Percentiles rank a stretch among this genome's conserved stretches.
phyloP scores from a whole-genome alignment of 1,140 invertebrate species.

The Sesamia nonagrioides region DNA sequence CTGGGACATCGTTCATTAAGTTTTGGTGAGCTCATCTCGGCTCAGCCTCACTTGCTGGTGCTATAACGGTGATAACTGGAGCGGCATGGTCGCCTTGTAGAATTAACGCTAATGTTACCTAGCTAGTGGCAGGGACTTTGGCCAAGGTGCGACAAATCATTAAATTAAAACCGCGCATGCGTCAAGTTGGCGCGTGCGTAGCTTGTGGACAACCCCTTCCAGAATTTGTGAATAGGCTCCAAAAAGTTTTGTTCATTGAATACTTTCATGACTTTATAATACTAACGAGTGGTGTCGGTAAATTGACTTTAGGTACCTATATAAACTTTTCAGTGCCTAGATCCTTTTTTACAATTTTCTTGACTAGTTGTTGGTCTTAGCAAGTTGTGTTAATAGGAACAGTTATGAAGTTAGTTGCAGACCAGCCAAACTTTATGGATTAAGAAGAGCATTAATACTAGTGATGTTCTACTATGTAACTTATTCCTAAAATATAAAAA shows the following conservation, averaged over 20 bases:
- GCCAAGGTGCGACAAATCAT: conserved; percentile 54
- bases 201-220: conserved; percentile 4
- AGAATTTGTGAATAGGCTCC: not conserved
- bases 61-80: conserved; percentile 25
- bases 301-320: no score
- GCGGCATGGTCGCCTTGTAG: conserved; percentile 7
- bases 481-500: no score
- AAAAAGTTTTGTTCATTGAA: not conserved
- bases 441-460: no score
- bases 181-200: conserved; percentile 55
- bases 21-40: conserved; percentile 80
- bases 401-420: no score
- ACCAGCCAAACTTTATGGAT: no score
- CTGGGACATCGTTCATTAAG: conserved; percentile 78
- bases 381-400: no score
- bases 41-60: conserved; percentile 1
- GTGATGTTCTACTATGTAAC: no score
- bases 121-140: conserved; percentile 2
- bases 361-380: no score
- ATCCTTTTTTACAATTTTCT: no score
- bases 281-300: not conserved
- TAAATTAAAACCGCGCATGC: conserved; percentile 56
- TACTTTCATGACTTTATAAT: not conserved
- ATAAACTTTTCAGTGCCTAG: no score
- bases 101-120: conserved; percentile 26